Evolutionary conservation across 2,113 vertebrate genomes (phyloP).

Genomic region (Micromys minutus): DNA sequence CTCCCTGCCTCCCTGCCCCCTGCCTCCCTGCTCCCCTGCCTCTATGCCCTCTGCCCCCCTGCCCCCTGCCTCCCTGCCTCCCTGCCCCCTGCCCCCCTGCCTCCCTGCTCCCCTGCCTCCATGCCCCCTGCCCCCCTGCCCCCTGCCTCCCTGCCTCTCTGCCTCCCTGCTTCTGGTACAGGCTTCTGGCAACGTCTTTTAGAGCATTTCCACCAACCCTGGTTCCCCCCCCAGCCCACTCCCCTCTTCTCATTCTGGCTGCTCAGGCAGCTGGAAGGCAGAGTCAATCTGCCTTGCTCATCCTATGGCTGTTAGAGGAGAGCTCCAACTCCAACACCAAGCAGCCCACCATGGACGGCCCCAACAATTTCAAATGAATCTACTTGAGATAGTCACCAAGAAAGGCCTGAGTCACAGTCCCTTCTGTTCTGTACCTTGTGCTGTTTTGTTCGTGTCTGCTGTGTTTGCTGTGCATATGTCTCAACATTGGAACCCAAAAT

Average conservation of each 20-base stretch:
- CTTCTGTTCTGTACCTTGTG: fast-evolving
- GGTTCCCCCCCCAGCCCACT: background rate
- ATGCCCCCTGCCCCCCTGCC: too few relatives aligned
- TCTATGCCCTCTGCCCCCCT: too few relatives aligned
- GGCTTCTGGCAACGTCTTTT: background rate
- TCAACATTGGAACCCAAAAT: background rate
- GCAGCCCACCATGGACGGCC: background rate
- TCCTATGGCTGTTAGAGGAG: background rate
- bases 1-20: too few relatives aligned
- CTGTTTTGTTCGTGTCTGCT: background rate
- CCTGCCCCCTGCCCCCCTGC: too few relatives aligned
- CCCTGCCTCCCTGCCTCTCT: too few relatives aligned
- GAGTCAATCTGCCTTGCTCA: background rate
- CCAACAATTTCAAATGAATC: background rate
- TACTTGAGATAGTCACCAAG: background rate
- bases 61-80: too few relatives aligned
- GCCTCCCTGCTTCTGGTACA: background rate
- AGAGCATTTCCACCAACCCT: fast-evolving
- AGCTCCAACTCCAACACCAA: background rate
- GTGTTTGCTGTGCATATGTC: fast-evolving
- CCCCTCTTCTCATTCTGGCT: fast-evolving
- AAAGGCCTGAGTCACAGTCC: background rate
- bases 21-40: too few relatives aligned
- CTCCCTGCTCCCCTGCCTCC: too few relatives aligned
- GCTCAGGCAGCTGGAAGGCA: fast-evolving